Evolutionary conservation across 1,140 invertebrate genomes (phyloP), one percentile per base, ranked within the genome.

Genomic region (Phocides pigmalion): DNA sequence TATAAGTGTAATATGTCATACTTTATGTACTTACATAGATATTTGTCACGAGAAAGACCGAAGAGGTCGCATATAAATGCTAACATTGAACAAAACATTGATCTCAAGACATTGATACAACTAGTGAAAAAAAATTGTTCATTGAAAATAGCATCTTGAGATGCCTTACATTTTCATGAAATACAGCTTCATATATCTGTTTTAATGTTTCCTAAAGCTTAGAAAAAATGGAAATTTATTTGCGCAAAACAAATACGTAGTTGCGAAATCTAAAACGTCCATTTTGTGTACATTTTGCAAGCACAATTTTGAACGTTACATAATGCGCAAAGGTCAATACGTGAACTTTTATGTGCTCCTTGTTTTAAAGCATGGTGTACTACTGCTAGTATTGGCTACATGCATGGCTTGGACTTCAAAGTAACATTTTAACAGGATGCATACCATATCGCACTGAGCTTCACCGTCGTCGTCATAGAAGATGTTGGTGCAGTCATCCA

Each of bases 381-480:
- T 35, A n/a, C 32, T 35, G n/a, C 1, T 35, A 12, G 9, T 35
- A 35, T 35, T n/a, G 11, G n/a, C 2, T 35, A 11, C 32, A 35
- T n/a, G n/a, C 1, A n/a, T 1, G 8, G 0, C 2, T 2, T 12
- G 32, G 4, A 35, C n/a, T 35, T 35, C 32, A 0, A 35, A 2
- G 32, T 2, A 35, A 35, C 32, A n/a, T n/a, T n/a, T 35, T 9
- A 2, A 11, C 32, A 14, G 44, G 15, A 54, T 66, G 84, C 82
- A 49, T 81, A 89, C 88, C 88, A 90, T 90, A 80, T 90, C 88
- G 82, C 84, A 87, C 74, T 89, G 84, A 74, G 81, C 78, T 81
- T 89, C 86, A 72, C 79, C 84, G 82, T 88, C 87, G 77, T 87
- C 84, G 88, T 87, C 87, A 86, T 89, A 89, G 79, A 89, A 89